Percentiles rank a stretch among this genome's conserved stretches.
phyloP scores from a whole-genome alignment of 1,140 invertebrate species.

The Linepithema humile region DNA sequence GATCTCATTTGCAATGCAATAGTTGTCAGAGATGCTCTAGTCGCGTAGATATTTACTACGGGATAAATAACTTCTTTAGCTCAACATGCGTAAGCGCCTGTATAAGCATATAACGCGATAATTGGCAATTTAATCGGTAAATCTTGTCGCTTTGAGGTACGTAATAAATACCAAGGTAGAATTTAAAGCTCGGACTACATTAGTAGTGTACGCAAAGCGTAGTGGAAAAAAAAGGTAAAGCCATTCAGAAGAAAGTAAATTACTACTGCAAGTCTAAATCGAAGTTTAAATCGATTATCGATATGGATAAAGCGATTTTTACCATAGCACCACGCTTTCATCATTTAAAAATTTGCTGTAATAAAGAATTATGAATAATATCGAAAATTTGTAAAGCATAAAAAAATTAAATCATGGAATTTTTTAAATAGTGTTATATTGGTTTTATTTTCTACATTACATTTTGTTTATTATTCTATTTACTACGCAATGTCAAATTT shows the following conservation, averaged over 20 bases:
- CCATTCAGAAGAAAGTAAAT: constrained; percentile 39
- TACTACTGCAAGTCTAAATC: constrained; percentile 29
- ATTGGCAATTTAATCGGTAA: not conserved
- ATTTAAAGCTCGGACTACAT: not conserved
- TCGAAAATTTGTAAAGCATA: not conserved
- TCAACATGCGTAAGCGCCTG: not conserved
- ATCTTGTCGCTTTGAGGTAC: not conserved
- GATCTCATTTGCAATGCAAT: not conserved
- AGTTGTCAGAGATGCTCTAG: not conserved
- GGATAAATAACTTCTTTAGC: not conserved
- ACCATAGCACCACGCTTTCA: not conserved
- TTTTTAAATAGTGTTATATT: not conserved
- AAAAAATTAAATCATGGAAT: too few relatives aligned
- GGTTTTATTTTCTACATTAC: not conserved
- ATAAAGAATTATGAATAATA: not conserved
- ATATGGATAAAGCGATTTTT: not conserved
- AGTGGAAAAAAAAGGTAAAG: not conserved
- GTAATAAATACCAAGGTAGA: not conserved
- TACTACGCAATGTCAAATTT: not conserved
- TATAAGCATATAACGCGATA: constrained; percentile 10
- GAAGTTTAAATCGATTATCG: constrained; percentile 33
- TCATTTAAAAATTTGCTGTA: constrained; percentile 7
- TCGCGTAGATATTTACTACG: not conserved
- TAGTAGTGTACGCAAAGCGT: not conserved
- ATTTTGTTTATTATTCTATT: not conserved